phyloP scores from a whole-genome alignment of 1,140 invertebrate genomes.

The Neelides sp. region DNA sequence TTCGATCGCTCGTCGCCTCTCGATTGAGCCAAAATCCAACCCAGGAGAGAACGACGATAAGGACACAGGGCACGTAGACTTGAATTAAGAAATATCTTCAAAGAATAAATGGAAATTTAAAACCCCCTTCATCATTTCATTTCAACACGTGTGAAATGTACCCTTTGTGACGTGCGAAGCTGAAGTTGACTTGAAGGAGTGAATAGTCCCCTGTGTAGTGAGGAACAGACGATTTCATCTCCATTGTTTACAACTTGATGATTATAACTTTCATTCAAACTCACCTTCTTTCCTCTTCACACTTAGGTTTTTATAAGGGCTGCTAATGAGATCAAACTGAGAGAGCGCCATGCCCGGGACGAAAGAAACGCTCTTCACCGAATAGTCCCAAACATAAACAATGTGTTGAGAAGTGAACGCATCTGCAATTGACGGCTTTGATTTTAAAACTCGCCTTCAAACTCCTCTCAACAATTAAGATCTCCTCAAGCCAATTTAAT shows the following conservation, averaged over 20 bases:
- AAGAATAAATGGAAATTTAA: too few relatives aligned
- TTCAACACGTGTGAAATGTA: too few relatives aligned
- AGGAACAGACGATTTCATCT: not conserved
- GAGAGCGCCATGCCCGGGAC: slow-evolving; percentile 77
- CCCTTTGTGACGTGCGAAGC: slow-evolving; percentile 75
- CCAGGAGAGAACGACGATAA: slow-evolving; percentile 90
- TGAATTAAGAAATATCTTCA: too few relatives aligned
- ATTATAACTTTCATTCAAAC: too few relatives aligned
- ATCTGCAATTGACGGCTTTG: slow-evolving; percentile 57
- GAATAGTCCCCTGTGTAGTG: slow-evolving; percentile 34
- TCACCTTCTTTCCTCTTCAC: slow-evolving; percentile 59
- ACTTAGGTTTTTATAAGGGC: slow-evolving; percentile 64
- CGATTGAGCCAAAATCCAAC: slow-evolving; percentile 94
- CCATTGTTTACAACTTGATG: too few relatives aligned
- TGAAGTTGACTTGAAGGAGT: slow-evolving; percentile 51
- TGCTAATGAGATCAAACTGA: slow-evolving; percentile 80
- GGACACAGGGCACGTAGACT: slow-evolving; percentile 84
- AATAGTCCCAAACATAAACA: slow-evolving; percentile 75
- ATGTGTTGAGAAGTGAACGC: slow-evolving; percentile 80
- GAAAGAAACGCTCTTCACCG: slow-evolving; percentile 63
- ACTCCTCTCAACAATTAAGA: too few relatives aligned
- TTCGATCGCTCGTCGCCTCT: slow-evolving; percentile 72
- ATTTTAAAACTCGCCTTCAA: too few relatives aligned
- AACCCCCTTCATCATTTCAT: too few relatives aligned
- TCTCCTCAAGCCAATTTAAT: too few relatives aligned